Evolutionary conservation across 2,888 invertebrate genomes (phyloP).

Genomic region (Rhamnusium bicolor): DNA sequence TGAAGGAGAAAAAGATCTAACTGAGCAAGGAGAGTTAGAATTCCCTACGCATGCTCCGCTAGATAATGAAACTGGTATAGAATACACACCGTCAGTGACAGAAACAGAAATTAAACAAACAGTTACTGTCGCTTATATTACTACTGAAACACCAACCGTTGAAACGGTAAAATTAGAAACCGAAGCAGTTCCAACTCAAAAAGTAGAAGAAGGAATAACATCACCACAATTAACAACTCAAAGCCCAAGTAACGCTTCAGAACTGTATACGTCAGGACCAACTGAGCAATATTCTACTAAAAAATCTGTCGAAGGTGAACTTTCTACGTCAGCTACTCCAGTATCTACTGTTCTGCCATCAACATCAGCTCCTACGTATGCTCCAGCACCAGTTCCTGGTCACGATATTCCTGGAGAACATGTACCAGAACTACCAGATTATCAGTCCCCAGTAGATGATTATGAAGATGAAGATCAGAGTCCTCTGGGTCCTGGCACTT

Average conservation of each 20-base stretch:
- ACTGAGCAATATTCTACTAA: constrained; percentile 50
- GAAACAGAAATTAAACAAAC: constrained; percentile 33
- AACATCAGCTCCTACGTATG: constrained; percentile 37
- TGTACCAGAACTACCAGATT: constrained; percentile 65
- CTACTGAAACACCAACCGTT: constrained; percentile 4
- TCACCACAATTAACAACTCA: constrained; percentile 36
- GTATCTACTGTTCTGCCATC: constrained; percentile 44
- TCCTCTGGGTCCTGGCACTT: constrained; percentile 89
- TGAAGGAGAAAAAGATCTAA: background rate
- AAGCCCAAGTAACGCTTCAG: constrained; percentile 37
- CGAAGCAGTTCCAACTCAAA: constrained; percentile 38
- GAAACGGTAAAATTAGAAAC: constrained; percentile 23
- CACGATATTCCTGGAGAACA: constrained; percentile 60
- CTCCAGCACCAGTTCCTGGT: constrained; percentile 43
- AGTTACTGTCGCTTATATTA: constrained; percentile 6
- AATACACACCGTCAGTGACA: constrained; percentile 31
- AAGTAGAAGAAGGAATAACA: constrained; percentile 26
- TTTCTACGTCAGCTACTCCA: constrained; percentile 60
- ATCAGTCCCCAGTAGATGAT: constrained; percentile 74
- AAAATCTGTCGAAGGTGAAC: constrained; percentile 58
- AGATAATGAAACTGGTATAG: constrained; percentile 37
- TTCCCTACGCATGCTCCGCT: constrained; percentile 21
- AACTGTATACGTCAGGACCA: constrained; percentile 54
- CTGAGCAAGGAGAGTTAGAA: background rate
- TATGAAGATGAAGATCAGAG: constrained; percentile 85